Evolutionary conservation across 2,113 vertebrate species (phyloP).

Genomic region (Chaetorhynchus papuensis): DNA sequence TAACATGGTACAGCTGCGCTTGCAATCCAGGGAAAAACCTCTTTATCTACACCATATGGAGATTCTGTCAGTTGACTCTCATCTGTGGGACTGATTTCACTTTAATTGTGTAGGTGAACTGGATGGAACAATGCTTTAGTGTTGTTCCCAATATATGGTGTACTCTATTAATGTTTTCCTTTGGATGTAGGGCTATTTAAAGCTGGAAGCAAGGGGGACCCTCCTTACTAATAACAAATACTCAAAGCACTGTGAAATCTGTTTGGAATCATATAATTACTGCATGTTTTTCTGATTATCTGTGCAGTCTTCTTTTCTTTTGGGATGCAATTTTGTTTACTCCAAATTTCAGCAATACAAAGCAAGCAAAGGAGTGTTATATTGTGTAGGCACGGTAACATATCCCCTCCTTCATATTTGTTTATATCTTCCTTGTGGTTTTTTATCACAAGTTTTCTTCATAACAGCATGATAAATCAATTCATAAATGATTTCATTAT

Average conservation of each 20-base stretch:
- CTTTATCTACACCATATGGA: neutral
- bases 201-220: neutral
- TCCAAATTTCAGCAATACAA: neutral
- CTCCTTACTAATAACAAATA: constrained; percentile 25
- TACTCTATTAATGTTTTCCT: neutral
- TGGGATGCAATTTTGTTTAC: neutral
- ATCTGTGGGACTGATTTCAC: neutral
- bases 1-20: neutral
- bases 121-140: neutral
- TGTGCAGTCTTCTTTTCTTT: neutral
- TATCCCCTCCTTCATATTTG: neutral
- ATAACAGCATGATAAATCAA: neutral
- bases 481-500: neutral
- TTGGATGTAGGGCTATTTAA: neutral
- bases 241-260: neutral
- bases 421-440: neutral
- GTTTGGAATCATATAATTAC: constrained; percentile 6
- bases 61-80: constrained; percentile 11
- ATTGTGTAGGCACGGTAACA: neutral
- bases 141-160: neutral
- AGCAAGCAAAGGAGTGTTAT: neutral
- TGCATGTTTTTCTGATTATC: constrained; percentile 26
- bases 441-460: neutral
- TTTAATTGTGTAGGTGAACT: neutral
- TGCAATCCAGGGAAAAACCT: neutral